Evolutionary conservation across 92 coral and sea anemone species (phyloP).

Genomic region (Phenganax marumi): DNA sequence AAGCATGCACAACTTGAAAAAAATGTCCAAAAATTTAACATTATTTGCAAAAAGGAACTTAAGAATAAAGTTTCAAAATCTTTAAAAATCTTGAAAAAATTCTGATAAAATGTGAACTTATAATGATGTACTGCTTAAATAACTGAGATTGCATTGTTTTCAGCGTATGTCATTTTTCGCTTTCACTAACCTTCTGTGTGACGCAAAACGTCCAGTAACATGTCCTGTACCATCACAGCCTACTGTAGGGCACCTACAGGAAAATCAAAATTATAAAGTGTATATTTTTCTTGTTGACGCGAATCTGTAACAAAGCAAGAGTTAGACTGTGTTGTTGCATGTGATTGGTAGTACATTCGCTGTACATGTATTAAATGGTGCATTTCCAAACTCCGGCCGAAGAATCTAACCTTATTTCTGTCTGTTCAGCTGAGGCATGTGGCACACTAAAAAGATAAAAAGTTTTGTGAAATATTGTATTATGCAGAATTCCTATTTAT

Average conservation of each 20-base stretch:
- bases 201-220: conserved; percentile 88
- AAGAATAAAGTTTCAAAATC: no score
- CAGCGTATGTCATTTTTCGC: background rate
- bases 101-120: no score
- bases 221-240: conserved; percentile 99
- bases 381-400: background rate
- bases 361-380: background rate
- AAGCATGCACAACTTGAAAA: no score
- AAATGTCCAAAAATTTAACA: no score
- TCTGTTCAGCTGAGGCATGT: conserved; percentile 3
- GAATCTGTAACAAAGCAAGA: background rate
- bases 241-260: conserved; percentile 76
- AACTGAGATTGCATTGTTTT: no score
- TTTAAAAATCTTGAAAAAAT: no score
- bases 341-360: background rate
- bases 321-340: background rate
- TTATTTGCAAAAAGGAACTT: no score
- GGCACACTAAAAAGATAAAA: background rate
- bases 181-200: conserved; percentile 83
- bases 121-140: no score
- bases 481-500: background rate
- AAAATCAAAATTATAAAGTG: background rate
- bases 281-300: conserved; percentile 12
- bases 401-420: conserved; percentile 26
- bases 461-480: background rate